Evolutionary conservation across 2,797 vertebrate species (phyloP).

Genomic region (Parauchenoglanis ngamensis): DNA sequence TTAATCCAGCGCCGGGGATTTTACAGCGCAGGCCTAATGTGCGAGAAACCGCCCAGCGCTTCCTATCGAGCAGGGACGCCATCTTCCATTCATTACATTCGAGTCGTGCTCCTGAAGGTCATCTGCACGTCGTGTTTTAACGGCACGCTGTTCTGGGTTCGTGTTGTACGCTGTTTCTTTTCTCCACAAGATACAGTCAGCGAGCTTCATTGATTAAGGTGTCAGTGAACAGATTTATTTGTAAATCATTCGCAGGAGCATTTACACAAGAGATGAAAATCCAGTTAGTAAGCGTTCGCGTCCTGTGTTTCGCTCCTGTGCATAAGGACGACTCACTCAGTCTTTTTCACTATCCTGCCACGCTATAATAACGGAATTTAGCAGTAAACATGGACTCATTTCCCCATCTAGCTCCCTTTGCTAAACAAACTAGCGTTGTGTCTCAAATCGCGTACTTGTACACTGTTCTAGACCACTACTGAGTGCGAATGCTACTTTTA

Average conservation of each 20-base stretch:
- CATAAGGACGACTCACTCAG: neutral
- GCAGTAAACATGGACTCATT: too few relatives aligned
- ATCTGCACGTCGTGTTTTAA: neutral
- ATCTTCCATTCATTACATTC: neutral
- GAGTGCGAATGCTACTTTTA: too few relatives aligned
- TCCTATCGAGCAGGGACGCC: neutral
- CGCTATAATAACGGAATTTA: neutral
- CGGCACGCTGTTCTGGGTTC: too few relatives aligned
- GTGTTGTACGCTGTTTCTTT: too few relatives aligned
- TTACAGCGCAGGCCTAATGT: neutral
- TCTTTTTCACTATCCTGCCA: neutral
- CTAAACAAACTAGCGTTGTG: neutral
- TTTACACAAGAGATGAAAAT: neutral
- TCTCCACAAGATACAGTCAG: neutral
- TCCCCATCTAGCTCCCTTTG: neutral
- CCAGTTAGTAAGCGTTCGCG: neutral
- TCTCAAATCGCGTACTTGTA: neutral
- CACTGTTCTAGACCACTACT: neutral
- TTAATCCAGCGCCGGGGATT: neutral
- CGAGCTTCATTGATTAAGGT: neutral
- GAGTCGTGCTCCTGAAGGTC: neutral
- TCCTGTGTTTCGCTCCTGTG: neutral
- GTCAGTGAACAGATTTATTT: neutral
- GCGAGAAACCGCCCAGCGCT: neutral
- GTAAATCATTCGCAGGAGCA: neutral